Base-by-base conservation (phyloP, 2,888 invertebrate genomes). In the Eilema griseolum region DNA sequence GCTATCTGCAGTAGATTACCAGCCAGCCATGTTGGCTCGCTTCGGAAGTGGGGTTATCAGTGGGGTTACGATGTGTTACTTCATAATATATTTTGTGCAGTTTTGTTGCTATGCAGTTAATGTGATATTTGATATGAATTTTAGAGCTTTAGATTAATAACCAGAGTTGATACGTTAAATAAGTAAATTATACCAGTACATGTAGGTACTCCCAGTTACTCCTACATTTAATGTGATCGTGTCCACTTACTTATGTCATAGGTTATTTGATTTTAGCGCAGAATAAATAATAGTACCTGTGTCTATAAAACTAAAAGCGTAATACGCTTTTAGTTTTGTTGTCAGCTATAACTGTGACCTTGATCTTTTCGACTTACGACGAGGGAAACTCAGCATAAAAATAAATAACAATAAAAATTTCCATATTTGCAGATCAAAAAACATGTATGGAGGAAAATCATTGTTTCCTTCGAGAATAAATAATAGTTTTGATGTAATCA, bases 21-120 rank as follows among this genome's bases (percentile, higher is more conserved):
- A 70, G 71, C 62, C 52, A 52, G 72, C 73, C 67, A 61, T 76
- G 73, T 73, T 79, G 76, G 72, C 71, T 67, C 69, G 61, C 82
- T 76, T 82, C 82, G 86, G 86, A 84, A 84, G 81, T 81, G 41
- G 75, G 86, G 88, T 85, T 88, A 88, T 88, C 88, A 16, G 23
- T 10, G 8, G 75, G 86, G 81, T 85, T 82, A 79, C 63, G 67
- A 70, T 73, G 76, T 83, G 84, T 84, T 83, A 79, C 84, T 81
- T 71, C 10, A 75, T 71, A 61, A 23, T 61, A 67, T 73, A 74
- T 74, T 71, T 70, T 65, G 65, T 72, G 69, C 71, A 76, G 69
- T 59, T 68, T 67, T 62, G 71, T 75, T 74, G 73, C 76, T 75
- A 69, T 73, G 74, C 71, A 66, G 20, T 63, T 67, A 26, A 12